These are phyloP conservation scores for Aselliscus stoliczkanus DNA, from an alignment of 2,797 vertebrate species.

Conservation along the genomic window DNA sequence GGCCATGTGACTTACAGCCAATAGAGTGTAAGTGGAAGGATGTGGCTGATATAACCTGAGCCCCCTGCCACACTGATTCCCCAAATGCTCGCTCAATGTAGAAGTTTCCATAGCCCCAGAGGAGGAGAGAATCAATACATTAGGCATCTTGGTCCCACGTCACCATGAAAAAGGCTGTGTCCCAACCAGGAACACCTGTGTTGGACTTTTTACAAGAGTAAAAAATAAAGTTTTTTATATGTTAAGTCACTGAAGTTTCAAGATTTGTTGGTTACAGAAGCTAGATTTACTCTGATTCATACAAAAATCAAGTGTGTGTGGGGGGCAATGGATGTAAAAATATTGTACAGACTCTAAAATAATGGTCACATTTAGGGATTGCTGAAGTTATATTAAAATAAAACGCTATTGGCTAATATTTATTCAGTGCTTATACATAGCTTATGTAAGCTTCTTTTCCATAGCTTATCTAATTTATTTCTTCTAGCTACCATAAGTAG, in stretches of 20 bases:
- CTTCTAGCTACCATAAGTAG: neutral
- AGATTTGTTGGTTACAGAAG: neutral
- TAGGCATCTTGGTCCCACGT: no score
- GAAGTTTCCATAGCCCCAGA: neutral
- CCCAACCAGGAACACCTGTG: neutral
- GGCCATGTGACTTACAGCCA: no score
- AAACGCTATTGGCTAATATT: neutral
- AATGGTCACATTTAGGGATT: neutral
- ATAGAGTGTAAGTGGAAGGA: neutral
- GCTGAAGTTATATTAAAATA: neutral
- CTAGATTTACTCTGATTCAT: neutral
- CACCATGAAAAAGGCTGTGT: neutral
- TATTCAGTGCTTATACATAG: no score
- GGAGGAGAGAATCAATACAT: neutral
- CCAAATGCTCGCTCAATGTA: neutral
- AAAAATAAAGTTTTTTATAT: neutral
- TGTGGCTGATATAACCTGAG: neutral
- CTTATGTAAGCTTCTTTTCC: no score
- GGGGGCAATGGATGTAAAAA: neutral
- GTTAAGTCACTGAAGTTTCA: neutral
- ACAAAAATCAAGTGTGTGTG: neutral
- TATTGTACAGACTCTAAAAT: neutral
- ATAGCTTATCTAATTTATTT: neutral
- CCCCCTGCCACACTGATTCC: rapidly evolving
- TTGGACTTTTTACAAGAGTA: neutral